These are phyloP conservation scores for Selene dorsalis DNA, from an alignment of 2,797 vertebrate genomes.

Conservation along the genomic window DNA sequence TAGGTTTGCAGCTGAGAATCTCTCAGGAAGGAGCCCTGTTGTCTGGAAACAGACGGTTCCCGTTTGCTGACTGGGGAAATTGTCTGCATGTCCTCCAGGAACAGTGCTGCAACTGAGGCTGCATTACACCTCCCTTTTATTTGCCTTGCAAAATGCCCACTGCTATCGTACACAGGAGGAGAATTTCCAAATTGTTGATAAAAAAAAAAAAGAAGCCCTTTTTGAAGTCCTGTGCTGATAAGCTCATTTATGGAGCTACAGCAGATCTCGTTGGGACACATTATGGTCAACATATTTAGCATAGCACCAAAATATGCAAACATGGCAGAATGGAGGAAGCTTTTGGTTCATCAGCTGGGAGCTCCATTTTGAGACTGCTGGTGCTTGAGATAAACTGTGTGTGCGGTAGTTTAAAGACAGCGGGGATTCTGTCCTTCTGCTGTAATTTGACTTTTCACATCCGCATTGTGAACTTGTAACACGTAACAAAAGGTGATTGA, in stretches of 20 bases:
- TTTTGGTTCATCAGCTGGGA: slow-evolving; percentile 47
- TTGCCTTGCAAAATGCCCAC: slow-evolving; percentile 68
- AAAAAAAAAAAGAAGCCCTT: not conserved
- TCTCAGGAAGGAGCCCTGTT: slow-evolving; percentile 77
- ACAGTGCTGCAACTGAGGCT: slow-evolving; percentile 53
- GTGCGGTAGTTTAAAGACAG: slow-evolving; percentile 26
- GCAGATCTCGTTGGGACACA: slow-evolving; percentile 20
- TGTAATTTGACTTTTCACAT: not conserved
- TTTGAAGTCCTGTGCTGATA: slow-evolving; percentile 22
- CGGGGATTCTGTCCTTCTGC: not conserved
- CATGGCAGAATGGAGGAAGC: slow-evolving; percentile 25
- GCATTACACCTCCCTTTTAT: slow-evolving; percentile 45
- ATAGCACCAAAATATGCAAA: slow-evolving; percentile 58
- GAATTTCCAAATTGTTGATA: slow-evolving; percentile 28
- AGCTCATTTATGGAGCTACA: slow-evolving; percentile 22
- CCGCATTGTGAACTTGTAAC: not conserved
- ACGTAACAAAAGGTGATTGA: not conserved
- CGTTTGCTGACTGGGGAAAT: slow-evolving; percentile 80
- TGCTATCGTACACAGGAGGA: slow-evolving; percentile 5
- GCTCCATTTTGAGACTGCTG: slow-evolving; percentile 52
- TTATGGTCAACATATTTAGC: slow-evolving; percentile 41
- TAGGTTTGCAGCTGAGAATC: slow-evolving; percentile 55
- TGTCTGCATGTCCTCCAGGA: slow-evolving; percentile 73
- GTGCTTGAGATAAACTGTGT: slow-evolving; percentile 33
- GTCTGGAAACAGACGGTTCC: slow-evolving; percentile 78